Base-by-base conservation (phyloP, 2,113 vertebrate genomes). In the Vulpes ferrilata region DNA sequence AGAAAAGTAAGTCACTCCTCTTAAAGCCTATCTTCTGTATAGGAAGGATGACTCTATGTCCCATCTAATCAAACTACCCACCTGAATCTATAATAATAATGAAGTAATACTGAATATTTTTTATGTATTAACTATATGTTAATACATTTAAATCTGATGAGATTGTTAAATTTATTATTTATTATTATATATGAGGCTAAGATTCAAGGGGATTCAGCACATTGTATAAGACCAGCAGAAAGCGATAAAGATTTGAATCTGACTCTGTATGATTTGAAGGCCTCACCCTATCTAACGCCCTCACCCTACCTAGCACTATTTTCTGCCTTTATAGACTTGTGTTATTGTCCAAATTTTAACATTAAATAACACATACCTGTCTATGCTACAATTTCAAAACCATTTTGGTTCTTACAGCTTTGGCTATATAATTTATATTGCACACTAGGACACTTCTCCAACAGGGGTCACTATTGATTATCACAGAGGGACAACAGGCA, bases 141-240 rank as follows among this genome's bases (percentile, higher is more conserved):
- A 80, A 76, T 38, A 62, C 2, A 86, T 20, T 86, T n/a, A 74
- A 23, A 32, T 43, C 4, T 80, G 81, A 78, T 17, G 57, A 90
- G 19, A 82, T 89, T 19, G 4, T 62, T 80, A 12, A 15, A 92
- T 89, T 96, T 88, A 96, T 96, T 80, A 86, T 79, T 92, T 69
- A 38, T 69, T 48, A 43, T 69, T 86, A 57, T 2, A 51, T 55
- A 57, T 73, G 62, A 94, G 90, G 55, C 2, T 88, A 74, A 79
- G 30, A 74, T 73, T 48, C n/a, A 62, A 32, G 17, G 59, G 76
- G 25, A 22, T 64, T 80, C n/a, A 60, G 16, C 11, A 69, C 1
- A 62, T 69, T 88, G 4, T 79, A 5, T 43, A 84, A 78, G 17
- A 90, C 25, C 22, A 76, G 35, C 12, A 73, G 15, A 55, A 90